A percentile compares a stretch with the other conserved stretches of the same genome.
Evolutionary conservation across 1,140 invertebrate genomes (phyloP).

Genomic region (Steinernema khuongi): DNA sequence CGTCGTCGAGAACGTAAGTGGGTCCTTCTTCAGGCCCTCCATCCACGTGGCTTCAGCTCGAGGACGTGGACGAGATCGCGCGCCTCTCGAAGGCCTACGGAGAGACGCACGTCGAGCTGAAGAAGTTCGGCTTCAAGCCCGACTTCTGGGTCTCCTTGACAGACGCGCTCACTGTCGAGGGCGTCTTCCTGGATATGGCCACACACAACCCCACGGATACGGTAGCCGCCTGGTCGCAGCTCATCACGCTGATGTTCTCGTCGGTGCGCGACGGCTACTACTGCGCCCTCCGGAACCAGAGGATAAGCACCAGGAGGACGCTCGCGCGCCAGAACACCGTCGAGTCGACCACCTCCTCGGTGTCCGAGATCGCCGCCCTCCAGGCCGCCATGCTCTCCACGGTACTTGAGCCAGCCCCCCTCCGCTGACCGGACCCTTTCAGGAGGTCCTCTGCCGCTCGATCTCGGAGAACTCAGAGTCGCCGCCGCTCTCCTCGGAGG

Average conservation of each 20-base stretch:
- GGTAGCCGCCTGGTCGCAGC: constrained; percentile 51
- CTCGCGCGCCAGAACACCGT: constrained; percentile 38
- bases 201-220: constrained; percentile 55
- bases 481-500: background rate
- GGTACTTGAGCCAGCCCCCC: background rate
- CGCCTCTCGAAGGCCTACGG: constrained; percentile 43
- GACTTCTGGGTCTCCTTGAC: constrained; percentile 55
- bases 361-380: background rate
- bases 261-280: constrained; percentile 53
- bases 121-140: constrained; percentile 52
- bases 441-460: background rate
- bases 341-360: constrained; percentile 24
- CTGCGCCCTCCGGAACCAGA: constrained; percentile 40
- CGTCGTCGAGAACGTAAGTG: constrained; percentile 49
- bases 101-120: constrained; percentile 51
- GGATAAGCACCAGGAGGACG: constrained; percentile 44
- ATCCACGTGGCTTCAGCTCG: constrained; percentile 37
- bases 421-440: background rate
- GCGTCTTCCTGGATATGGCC: constrained; percentile 51
- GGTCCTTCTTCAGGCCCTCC: background rate
- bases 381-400: background rate
- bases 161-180: constrained; percentile 53
- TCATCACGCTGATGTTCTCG: constrained; percentile 53
- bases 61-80: constrained; percentile 48
- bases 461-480: background rate